phyloP scores from a whole-genome alignment of 2,113 vertebrate genomes.

The Malurus melanocephalus region DNA sequence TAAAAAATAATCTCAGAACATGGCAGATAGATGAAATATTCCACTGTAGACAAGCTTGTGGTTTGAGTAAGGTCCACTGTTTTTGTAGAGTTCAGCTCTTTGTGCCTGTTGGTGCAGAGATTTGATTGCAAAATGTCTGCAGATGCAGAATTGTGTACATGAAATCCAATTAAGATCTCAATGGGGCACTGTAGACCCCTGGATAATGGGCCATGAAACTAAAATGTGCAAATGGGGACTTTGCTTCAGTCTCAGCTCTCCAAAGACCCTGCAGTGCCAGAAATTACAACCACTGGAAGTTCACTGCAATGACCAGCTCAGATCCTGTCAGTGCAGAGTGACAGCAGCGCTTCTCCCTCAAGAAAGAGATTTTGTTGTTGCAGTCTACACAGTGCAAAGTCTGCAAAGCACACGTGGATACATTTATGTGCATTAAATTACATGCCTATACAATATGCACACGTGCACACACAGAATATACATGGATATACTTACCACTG shows the following conservation, averaged over 20 bases:
- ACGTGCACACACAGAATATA: not conserved
- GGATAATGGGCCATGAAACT: not conserved
- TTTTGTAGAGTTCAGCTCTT: not conserved
- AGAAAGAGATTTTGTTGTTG: not conserved
- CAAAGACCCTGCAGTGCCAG: not conserved
- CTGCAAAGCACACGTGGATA: not conserved
- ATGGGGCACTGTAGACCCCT: fast-evolving
- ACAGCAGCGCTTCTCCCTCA: fast-evolving
- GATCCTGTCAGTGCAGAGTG: fast-evolving
- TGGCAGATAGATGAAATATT: not conserved
- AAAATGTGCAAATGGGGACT: not conserved
- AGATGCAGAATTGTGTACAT: not conserved
- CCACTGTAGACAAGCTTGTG: not conserved
- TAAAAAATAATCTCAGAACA: not conserved
- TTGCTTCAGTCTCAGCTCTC: not conserved
- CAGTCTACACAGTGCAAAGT: not conserved
- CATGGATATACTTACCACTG: not conserved
- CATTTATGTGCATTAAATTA: not conserved
- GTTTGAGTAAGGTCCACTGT: not conserved
- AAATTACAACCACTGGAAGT: not conserved
- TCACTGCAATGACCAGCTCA: not conserved
- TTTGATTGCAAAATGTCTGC: not conserved
- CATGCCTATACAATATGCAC: not conserved
- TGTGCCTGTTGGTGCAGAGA: not conserved
- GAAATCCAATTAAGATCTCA: not conserved